These are phyloP conservation scores for Plodia interpunctella DNA, from an alignment of 1,140 invertebrate species.

Conservation along the genomic window DNA sequence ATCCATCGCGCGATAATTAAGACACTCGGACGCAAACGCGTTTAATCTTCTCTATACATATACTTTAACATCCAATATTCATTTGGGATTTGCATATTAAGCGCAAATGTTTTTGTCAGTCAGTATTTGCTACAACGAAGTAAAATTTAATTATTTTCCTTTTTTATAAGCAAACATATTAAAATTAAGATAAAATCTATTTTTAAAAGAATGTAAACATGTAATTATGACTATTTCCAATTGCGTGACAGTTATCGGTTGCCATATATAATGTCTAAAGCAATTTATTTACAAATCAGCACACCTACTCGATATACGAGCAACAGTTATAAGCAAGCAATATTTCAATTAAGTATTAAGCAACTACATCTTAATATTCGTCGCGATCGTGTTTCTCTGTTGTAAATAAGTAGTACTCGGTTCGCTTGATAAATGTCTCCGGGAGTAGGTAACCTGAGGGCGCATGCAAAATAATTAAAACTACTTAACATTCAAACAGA, in stretches of 20 bases:
- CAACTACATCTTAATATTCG: constrained; percentile 36
- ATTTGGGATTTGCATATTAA: constrained; percentile 4
- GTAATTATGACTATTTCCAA: constrained; percentile 2
- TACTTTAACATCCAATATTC: constrained; percentile 3
- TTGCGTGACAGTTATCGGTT: neutral
- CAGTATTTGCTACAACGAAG: neutral
- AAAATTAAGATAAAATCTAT: neutral
- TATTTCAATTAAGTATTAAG: constrained; percentile 22
- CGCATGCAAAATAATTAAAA: constrained; percentile 70
- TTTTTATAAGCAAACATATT: too few relatives aligned
- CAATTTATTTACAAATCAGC: constrained; percentile 17
- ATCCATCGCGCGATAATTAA: constrained; percentile 21
- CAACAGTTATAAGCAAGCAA: constrained; percentile 16
- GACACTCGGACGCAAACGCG: constrained; percentile 16
- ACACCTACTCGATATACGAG: constrained; percentile 14
- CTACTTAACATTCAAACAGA: constrained; percentile 72
- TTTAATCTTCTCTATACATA: constrained; percentile 17
- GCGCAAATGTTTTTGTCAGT: neutral
- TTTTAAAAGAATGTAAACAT: neutral
- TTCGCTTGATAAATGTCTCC: constrained; percentile 44
- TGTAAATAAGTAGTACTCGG: constrained; percentile 35
- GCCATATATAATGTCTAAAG: neutral
- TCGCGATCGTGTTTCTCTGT: constrained; percentile 31
- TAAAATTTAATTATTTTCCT: too few relatives aligned
- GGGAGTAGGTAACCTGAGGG: constrained; percentile 42